These are phyloP conservation scores for Nezara viridula DNA, from an alignment of 2,888 invertebrate genomes.

Conservation along the genomic window DNA sequence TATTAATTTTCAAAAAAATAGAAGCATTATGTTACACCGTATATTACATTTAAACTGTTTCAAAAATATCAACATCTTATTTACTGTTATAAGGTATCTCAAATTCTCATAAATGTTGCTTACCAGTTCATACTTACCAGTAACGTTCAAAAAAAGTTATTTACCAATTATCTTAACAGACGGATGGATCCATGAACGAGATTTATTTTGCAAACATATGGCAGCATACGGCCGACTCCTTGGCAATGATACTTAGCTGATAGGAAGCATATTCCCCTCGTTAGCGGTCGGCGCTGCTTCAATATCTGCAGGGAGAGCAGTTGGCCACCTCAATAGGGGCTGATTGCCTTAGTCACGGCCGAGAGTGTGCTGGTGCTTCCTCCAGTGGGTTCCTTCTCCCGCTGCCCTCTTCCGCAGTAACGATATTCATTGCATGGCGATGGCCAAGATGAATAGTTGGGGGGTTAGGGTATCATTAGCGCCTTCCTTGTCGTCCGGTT, in stretches of 20 bases:
- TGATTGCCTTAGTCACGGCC: constrained; percentile 46
- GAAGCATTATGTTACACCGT: too few relatives aligned
- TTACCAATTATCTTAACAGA: not conserved
- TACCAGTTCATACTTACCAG: too few relatives aligned
- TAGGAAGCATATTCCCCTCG: constrained; percentile 34
- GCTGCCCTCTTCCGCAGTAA: not conserved
- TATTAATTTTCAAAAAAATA: too few relatives aligned
- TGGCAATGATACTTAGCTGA: not conserved
- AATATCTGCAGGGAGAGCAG: constrained; percentile 6
- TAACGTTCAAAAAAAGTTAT: too few relatives aligned
- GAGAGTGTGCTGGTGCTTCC: constrained; percentile 17
- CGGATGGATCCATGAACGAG: not conserved
- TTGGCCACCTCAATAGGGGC: constrained; percentile 31
- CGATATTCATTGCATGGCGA: not conserved
- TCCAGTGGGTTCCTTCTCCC: not conserved
- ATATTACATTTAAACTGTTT: too few relatives aligned
- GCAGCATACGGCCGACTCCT: not conserved
- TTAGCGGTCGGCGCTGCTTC: not conserved
- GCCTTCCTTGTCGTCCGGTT: not conserved
- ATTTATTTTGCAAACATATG: not conserved
- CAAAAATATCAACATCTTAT: too few relatives aligned
- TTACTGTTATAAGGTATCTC: too few relatives aligned
- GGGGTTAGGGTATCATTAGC: not conserved
- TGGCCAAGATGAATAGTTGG: constrained; percentile 9
- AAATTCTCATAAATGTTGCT: too few relatives aligned